Conservation (phyloP, 2,888 invertebrate genomes). For the Nemotelus pantherinus region DNA sequence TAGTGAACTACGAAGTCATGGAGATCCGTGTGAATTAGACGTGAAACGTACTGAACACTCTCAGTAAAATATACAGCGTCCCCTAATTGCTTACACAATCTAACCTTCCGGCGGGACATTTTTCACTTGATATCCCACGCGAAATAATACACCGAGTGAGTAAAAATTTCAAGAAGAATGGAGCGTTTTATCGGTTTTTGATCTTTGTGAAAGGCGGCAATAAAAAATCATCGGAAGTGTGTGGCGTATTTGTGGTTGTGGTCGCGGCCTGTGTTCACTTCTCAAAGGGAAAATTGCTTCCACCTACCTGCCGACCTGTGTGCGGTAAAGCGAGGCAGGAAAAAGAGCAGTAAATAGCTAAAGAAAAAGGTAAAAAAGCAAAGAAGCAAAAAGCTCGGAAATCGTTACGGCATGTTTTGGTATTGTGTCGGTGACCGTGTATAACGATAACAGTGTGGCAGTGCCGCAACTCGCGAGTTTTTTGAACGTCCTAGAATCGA, state of each 20-base stretch:
- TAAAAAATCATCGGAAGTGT: conserved; percentile 31
- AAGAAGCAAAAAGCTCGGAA: conserved; percentile 15
- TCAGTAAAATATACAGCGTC: too few species aligned
- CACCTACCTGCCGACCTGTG: conserved; percentile 36
- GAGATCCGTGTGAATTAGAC: too few species aligned
- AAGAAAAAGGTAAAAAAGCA: conserved; percentile 2
- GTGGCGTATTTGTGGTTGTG: conserved; percentile 31
- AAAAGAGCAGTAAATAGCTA: conserved; percentile 24
- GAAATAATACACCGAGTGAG: conserved; percentile 22
- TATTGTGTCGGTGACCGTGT: conserved; percentile 27
- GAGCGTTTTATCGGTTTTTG: conserved; percentile 35
- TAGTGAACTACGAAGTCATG: too few species aligned
- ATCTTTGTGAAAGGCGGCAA: conserved; percentile 20
- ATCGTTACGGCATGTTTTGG: conserved; percentile 31
- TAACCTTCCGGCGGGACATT: conserved; percentile 13
- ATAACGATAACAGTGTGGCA: conserved; percentile 35
- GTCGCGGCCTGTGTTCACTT: conserved; percentile 10
- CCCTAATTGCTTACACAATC: too few species aligned
- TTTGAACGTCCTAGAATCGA: conserved; percentile 38
- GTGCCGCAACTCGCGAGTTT: conserved; percentile 25
- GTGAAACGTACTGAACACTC: too few species aligned
- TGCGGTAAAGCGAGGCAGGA: conserved; percentile 14
- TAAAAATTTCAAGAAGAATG: conserved; percentile 1
- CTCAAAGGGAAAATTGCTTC: conserved; percentile 28
- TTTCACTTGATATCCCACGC: not conserved